Evolutionary conservation across 1,140 invertebrate species (phyloP), one percentile per base, ranked within the genome.

Genomic region (Apocrypta bakeri): DNA sequence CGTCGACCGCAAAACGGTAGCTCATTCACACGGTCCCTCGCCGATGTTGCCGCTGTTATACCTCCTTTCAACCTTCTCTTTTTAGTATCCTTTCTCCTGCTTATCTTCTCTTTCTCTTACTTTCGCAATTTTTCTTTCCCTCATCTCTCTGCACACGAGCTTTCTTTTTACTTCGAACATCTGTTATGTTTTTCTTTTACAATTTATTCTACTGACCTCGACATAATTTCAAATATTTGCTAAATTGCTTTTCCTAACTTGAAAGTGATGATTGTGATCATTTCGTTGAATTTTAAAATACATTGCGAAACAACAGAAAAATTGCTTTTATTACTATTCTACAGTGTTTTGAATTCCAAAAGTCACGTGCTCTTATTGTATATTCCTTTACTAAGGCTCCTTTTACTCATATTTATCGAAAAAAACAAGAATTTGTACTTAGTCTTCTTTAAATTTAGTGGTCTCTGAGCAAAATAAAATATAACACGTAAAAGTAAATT

Each of bases 1-100:
- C 69, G 66, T 56, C 82, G 86, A 89, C 89, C 88, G 85, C 88
- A 88, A 85, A 89, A 89, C 89, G 86, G 88, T 89, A 89, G 88
- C 88, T 89, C 88, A 89, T 90, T 90, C 89, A 88, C 88, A 89
- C 88, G 88, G 82, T 83, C 84, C 29, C 77, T 74, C 48, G 21
- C 73, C 29, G n/a, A 56, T 14, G 17, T 31, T 25, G 29, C 61
- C 31, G 27, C 24, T 29, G 14, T n/a, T 4, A 21, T 40, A 7
- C 63, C 8, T 64, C 17, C 24, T 66, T 64, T 74, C 61, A 40
- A 42, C 11, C 27, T 80, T 71, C 79, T 74, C 40, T 74, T 27
- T 56, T 21, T 8, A 21, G 17, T n/a, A n/a, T 25, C 8, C 33
- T 61, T 74, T 74, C 72, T 61, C 25, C 40, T 6, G 40, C 40